A percentile compares a stretch with the other conserved stretches of the same genome.
These are phyloP conservation scores for Alethe castanea DNA, from an alignment of 2,113 vertebrate species.

Conservation along the genomic window DNA sequence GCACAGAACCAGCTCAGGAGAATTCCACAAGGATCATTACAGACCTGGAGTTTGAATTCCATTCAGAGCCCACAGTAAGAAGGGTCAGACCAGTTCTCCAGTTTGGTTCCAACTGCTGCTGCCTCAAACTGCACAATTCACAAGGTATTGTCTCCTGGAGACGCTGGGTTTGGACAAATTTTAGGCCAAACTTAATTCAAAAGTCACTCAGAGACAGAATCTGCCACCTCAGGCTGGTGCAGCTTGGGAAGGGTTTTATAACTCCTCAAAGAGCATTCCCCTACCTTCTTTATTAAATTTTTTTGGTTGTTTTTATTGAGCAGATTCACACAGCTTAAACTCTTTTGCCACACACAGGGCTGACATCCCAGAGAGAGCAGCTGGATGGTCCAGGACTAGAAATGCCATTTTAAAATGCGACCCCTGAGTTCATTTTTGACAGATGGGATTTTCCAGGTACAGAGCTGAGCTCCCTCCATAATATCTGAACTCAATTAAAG, in stretches of 20 bases:
- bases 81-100: neutral
- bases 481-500: conserved; percentile 50
- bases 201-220: neutral
- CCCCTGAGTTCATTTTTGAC: conserved; percentile 9
- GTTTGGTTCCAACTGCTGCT: neutral
- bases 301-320: neutral
- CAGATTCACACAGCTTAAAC: neutral
- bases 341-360: neutral
- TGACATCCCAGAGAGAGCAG: neutral
- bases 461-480: conserved; percentile 14
- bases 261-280: neutral
- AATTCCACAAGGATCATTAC: neutral
- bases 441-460: conserved; percentile 15
- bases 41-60: neutral
- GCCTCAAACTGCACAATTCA: neutral
- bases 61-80: neutral
- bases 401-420: conserved; percentile 5
- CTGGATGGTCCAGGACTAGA: neutral
- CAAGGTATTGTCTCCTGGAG: neutral
- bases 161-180: fast-evolving
- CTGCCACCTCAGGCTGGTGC: neutral
- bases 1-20: neutral
- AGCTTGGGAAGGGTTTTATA: neutral
- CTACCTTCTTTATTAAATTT: too few species aligned
- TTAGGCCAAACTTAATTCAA: neutral